Conservation (phyloP, 2,888 invertebrate species). For the Dryococelus australis region DNA sequence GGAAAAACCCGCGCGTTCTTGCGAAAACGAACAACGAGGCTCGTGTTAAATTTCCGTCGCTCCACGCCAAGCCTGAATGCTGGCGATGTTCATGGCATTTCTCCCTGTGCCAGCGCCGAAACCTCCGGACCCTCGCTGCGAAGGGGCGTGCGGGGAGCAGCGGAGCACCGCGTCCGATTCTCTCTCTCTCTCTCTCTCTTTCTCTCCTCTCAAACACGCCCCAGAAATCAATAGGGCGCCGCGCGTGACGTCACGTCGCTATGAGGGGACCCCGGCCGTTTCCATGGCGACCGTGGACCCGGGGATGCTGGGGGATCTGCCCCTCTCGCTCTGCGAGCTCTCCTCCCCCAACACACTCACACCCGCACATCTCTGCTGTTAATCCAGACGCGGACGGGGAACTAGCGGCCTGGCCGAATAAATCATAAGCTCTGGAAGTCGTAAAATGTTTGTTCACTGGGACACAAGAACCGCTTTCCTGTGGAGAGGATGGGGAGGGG, state of each 20-base stretch:
- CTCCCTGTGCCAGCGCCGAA: background rate
- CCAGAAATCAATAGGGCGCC: conserved; percentile 37
- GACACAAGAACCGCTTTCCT: background rate
- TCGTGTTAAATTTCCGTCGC: background rate
- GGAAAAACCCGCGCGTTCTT: too few relatives aligned
- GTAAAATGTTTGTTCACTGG: conserved; percentile 4
- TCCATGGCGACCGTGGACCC: conserved; percentile 32
- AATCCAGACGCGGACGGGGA: background rate
- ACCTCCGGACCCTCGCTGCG: background rate
- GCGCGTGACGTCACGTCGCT: conserved; percentile 34
- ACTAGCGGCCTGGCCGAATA: background rate
- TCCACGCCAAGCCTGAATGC: background rate
- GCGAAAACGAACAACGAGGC: background rate
- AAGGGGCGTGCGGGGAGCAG: background rate
- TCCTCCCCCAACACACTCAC: too few relatives aligned
- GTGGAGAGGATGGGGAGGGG: too few relatives aligned
- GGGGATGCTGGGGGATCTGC: conserved; percentile 5
- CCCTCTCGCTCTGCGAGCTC: background rate
- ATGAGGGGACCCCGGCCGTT: conserved; percentile 34
- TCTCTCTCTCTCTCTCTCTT: too few relatives aligned
- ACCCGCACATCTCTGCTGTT: background rate
- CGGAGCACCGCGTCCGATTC: background rate
- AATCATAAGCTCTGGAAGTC: background rate
- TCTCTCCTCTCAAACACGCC: conserved; percentile 16
- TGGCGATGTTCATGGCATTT: background rate